Conservation (phyloP, 37 sponge, comb jelly and placozoan genomes). For the Eunapius fragilis region DNA sequence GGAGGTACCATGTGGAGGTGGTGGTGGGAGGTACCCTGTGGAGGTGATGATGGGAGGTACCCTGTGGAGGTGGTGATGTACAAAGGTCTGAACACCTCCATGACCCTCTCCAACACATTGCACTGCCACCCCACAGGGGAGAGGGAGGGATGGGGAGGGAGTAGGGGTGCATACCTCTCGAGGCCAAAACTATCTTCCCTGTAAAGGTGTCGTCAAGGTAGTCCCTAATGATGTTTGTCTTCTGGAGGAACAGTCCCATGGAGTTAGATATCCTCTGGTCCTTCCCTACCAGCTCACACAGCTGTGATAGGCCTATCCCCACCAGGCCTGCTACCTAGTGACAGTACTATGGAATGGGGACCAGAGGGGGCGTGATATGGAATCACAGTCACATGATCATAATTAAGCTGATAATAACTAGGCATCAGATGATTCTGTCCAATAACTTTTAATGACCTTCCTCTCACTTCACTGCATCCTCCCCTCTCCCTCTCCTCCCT, state of each 20-base stretch:
- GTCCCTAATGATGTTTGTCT: conserved; percentile 94
- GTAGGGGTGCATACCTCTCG: conserved; percentile 49
- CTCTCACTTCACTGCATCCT: too few species aligned
- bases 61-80: too few species aligned
- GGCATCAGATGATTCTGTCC: not conserved
- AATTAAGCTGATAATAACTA: too few species aligned
- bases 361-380: not conserved
- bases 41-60: too few species aligned
- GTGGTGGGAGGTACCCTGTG: too few species aligned
- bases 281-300: conserved; percentile 53
- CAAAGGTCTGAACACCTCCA: too few species aligned
- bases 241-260: conserved; percentile 93
- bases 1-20: too few species aligned
- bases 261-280: conserved; percentile 71
- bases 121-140: too few species aligned
- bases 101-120: too few species aligned
- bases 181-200: conserved; percentile 90
- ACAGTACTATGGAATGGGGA: conserved; percentile 59
- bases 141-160: not conserved
- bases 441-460: too few species aligned
- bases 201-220: conserved; percentile 76
- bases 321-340: conserved; percentile 93
- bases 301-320: conserved; percentile 81
- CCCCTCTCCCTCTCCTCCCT: too few species aligned
- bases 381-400: not conserved